A percentile compares a stretch with the other conserved stretches of the same genome.
These are phyloP conservation scores for Eurystomus glaucurus DNA, from an alignment of 2,797 vertebrate species.

Conservation along the genomic window DNA sequence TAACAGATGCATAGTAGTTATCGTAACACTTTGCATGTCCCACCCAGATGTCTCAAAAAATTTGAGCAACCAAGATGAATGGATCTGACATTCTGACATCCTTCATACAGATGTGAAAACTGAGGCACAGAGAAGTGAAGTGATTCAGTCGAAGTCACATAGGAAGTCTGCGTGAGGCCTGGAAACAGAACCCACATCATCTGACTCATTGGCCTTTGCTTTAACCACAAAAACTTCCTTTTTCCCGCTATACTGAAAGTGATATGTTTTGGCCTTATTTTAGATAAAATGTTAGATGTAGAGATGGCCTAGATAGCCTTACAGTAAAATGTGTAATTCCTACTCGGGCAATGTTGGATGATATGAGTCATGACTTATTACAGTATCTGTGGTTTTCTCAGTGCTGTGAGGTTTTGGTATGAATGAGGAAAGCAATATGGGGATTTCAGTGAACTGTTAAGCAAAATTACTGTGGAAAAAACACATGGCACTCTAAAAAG, in stretches of 20 bases:
- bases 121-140: slow-evolving; percentile 48
- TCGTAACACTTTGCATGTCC: slow-evolving; percentile 62
- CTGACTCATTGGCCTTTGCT: slow-evolving; percentile 73
- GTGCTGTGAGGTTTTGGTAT: slow-evolving; percentile 63
- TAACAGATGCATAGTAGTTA: slow-evolving; percentile 69
- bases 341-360: slow-evolving; percentile 42
- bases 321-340: slow-evolving; percentile 74
- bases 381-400: slow-evolving; percentile 71
- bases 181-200: slow-evolving; percentile 69
- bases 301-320: slow-evolving; percentile 77
- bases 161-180: slow-evolving; percentile 68
- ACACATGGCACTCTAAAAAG: background rate
- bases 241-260: slow-evolving; percentile 52
- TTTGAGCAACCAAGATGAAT: slow-evolving; percentile 63
- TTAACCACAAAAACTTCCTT: slow-evolving; percentile 78
- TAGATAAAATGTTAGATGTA: slow-evolving; percentile 69
- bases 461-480: slow-evolving; percentile 60
- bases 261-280: slow-evolving; percentile 69
- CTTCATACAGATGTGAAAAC: slow-evolving; percentile 65
- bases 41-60: slow-evolving; percentile 73
- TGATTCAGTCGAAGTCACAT: slow-evolving; percentile 23
- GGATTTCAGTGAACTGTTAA: slow-evolving; percentile 70
- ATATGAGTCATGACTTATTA: slow-evolving; percentile 66
- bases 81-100: slow-evolving; percentile 66
- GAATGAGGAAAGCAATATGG: slow-evolving; percentile 56